These are phyloP conservation scores for Argyra leucocephala DNA, from an alignment of 2,888 invertebrate genomes.

Conservation along the genomic window DNA sequence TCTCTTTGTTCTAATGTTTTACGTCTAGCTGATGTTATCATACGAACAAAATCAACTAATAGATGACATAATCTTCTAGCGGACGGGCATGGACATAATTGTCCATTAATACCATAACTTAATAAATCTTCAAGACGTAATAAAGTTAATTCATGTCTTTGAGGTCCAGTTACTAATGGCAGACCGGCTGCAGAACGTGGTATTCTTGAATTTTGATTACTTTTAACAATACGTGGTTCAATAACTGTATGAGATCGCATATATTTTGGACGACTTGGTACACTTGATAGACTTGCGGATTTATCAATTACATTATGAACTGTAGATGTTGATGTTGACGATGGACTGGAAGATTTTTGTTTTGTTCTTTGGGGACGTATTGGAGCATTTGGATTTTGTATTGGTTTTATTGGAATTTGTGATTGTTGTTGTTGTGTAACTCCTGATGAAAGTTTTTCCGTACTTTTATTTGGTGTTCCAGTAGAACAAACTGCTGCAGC, in stretches of 20 bases:
- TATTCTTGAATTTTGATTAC: neutral
- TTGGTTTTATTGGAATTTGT: neutral
- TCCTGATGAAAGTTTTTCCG: neutral
- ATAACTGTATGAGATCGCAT: constrained; percentile 43
- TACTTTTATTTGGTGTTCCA: neutral
- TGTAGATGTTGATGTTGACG: constrained; percentile 8
- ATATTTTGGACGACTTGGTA: constrained; percentile 42
- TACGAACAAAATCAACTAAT: constrained; percentile 66
- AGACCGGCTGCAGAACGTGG: constrained; percentile 47
- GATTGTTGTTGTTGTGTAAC: constrained; percentile 14
- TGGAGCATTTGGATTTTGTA: constrained; percentile 20
- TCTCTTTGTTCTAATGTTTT: constrained; percentile 73
- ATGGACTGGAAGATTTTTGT: constrained; percentile 27
- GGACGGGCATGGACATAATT: constrained; percentile 52
- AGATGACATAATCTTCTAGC: constrained; percentile 61
- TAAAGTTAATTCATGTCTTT: constrained; percentile 64
- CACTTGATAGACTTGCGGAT: constrained; percentile 24
- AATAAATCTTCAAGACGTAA: constrained; percentile 66
- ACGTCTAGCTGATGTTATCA: constrained; percentile 71
- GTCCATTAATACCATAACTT: constrained; percentile 55
- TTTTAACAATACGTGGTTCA: constrained; percentile 35
- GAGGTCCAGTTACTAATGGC: constrained; percentile 62
- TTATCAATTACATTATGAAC: constrained; percentile 13
- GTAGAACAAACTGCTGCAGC: constrained; percentile 30
- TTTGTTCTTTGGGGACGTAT: constrained; percentile 32